Evolutionary conservation across 1,140 invertebrate genomes (phyloP).

Genomic region (Camponotus pennsylvanicus): DNA sequence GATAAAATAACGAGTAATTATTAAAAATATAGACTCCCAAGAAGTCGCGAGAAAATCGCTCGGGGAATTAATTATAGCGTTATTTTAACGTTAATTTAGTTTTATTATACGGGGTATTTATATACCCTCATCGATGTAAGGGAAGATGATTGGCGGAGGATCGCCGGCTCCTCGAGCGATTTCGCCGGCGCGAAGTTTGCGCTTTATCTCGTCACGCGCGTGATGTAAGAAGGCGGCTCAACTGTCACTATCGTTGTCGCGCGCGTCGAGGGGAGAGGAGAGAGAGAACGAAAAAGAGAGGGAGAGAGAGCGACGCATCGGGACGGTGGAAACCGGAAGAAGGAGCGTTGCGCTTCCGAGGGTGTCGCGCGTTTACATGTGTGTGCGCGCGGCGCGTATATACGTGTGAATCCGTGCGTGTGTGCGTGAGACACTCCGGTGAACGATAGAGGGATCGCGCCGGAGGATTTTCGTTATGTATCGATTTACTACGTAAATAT

Average conservation of each 20-base stretch:
- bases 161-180: no score
- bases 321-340: conserved; percentile 11
- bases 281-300: neutral
- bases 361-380: conserved; percentile 66
- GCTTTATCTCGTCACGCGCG: neutral
- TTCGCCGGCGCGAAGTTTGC: neutral
- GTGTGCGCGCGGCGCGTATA: neutral
- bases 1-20: no score
- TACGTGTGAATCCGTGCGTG: neutral
- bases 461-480: conserved; percentile 73
- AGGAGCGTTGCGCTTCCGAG: conserved; percentile 63
- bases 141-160: no score
- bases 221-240: neutral
- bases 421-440: conserved; percentile 71
- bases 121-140: no score
- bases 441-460: conserved; percentile 60
- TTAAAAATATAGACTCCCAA: no score
- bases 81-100: no score
- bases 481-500: conserved; percentile 74
- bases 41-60: no score
- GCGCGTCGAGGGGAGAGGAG: neutral
- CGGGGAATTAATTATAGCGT: no score
- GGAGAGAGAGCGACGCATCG: neutral
- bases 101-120: no score
- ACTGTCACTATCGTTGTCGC: conserved; percentile 61